Evolutionary conservation across 2,113 vertebrate genomes (phyloP), one percentile per base, ranked within the genome.

Genomic region (Gasterosteus nipponicus): DNA sequence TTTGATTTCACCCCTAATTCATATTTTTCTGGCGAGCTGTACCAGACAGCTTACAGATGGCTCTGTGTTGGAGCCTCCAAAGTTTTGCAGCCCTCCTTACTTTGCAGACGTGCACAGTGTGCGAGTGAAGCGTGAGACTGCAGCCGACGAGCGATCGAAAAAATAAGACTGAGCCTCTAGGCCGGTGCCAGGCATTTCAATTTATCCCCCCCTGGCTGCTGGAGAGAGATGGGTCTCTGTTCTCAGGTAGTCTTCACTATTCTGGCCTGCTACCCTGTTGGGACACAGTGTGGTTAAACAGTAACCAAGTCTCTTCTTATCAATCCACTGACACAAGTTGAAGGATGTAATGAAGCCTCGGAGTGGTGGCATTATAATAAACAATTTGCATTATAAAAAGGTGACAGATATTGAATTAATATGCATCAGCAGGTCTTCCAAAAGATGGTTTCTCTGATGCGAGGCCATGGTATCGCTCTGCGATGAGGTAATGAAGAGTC

Each of bases 351-450:
- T 81, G 82, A 60, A 74, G 81, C 61, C 78, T 72, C 5, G 33
- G 33, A 33, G 83, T 79, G 46, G 77, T 61, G 10, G 76, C 79
- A 85, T 91, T 86, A 87, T 74, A 81, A 84, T 67, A 66, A 83
- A 18, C 61, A 73, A 88, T 91, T 92, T 90, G 81, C 89, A 91
- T 91, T 77, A 90, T 83, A 92, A 91, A 91, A 80, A 70, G 77
- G 81, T 86, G 83, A 88, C 70, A 83, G 82, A 75, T 77, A 51
- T 68, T 61, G 62, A 78, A 87, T 90, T 89, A 83, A 91, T 85
- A 90, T 90, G 84, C 83, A 78, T 80, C 73, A 74, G 88, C 77
- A 73, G 77, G 81, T 83, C 83, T 16, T 77, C 72, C 49, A 70
- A 66, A 78, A 78, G 77, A 65, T 88, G 51, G 16, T 9, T 12